These are phyloP conservation scores for Lucinisca nassula DNA, from an alignment of 2,888 invertebrate genomes.

Conservation along the genomic window DNA sequence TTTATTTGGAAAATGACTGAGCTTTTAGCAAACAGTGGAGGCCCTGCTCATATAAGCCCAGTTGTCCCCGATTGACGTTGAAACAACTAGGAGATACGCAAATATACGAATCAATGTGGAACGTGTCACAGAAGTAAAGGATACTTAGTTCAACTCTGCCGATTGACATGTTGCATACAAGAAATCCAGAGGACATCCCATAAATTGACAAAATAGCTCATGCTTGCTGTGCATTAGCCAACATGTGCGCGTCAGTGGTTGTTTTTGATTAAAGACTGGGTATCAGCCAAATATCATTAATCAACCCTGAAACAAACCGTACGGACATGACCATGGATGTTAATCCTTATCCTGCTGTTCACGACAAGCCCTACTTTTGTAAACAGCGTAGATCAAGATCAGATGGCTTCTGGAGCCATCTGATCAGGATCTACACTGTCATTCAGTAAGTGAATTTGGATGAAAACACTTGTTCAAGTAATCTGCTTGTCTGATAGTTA, in stretches of 20 bases:
- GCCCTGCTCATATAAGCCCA: no score
- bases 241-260: conserved; percentile 20
- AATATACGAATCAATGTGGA: conserved; percentile 69
- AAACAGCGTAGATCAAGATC: no score
- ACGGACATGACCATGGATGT: no score
- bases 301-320: not conserved
- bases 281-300: not conserved
- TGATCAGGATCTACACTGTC: no score
- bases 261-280: not conserved
- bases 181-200: conserved; percentile 31
- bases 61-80: conserved; percentile 60
- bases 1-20: no score
- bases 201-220: conserved; percentile 57
- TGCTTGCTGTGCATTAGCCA: conserved; percentile 56
- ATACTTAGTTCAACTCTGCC: conserved; percentile 55
- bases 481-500: no score
- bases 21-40: no score
- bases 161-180: conserved; percentile 38
- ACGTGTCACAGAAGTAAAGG: conserved; percentile 66
- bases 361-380: no score
- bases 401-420: no score
- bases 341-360: no score
- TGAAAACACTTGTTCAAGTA: no score
- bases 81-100: conserved; percentile 60
- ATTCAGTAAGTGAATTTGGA: no score